Evolutionary conservation across 2,888 invertebrate species (phyloP).

Genomic region (Melinaea marsaeus): DNA sequence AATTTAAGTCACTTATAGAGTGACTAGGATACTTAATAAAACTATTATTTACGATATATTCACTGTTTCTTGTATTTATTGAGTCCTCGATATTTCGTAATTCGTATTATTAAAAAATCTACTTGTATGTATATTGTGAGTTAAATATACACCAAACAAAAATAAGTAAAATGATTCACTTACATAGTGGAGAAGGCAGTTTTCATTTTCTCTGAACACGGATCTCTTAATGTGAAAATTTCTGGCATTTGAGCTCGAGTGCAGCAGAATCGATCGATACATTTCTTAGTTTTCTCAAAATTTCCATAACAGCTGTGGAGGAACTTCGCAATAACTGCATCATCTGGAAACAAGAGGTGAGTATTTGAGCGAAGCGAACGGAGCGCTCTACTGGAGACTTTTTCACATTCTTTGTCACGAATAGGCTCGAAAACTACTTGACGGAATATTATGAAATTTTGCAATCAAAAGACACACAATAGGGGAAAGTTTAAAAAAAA

Average conservation of each 20-base stretch:
- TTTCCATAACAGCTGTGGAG: constrained; percentile 76
- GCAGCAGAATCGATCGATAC: constrained; percentile 69
- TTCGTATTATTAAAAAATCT: too few relatives aligned
- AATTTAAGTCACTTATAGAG: background rate
- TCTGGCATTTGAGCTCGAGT: constrained; percentile 53
- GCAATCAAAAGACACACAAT: too few relatives aligned
- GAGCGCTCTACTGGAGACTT: too few relatives aligned
- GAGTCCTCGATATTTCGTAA: too few relatives aligned
- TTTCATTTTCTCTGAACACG: constrained; percentile 42
- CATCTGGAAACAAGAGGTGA: constrained; percentile 52
- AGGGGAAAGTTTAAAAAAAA: too few relatives aligned
- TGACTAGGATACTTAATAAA: too few relatives aligned
- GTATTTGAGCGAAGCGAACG: too few relatives aligned
- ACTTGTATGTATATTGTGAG: too few relatives aligned
- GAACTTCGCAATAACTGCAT: constrained; percentile 72
- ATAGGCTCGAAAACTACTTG: too few relatives aligned
- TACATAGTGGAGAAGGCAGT: constrained; percentile 54
- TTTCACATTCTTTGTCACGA: background rate
- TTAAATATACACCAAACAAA: background rate
- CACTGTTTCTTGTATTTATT: too few relatives aligned
- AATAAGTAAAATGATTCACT: constrained; percentile 35
- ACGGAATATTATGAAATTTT: too few relatives aligned
- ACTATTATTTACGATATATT: too few relatives aligned
- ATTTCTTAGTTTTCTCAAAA: constrained; percentile 76
- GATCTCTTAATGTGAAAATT: constrained; percentile 54